Base-by-base conservation (phyloP, 1,140 invertebrate species). In the Arion vulgaris region DNA sequence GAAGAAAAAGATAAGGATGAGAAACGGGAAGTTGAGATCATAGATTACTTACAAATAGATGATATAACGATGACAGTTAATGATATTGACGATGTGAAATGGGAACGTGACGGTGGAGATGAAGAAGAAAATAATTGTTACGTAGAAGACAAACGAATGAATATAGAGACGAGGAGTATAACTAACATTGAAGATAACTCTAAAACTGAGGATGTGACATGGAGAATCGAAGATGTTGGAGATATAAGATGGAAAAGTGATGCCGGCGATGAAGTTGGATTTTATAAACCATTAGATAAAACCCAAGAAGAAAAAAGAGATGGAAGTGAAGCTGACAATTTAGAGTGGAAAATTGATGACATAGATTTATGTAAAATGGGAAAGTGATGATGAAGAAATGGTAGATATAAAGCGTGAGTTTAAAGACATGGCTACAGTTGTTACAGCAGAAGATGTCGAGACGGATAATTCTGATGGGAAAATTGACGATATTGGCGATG, bases 341-440 rank as follows among this genome's bases (percentile, higher is more conserved):
- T 34, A 32, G 62, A 32, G 19, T 66, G 62, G 62, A 66, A 34
- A 49, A 19, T 73, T 73, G 71, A 73, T 26, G 41, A 73, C n/a
- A 73, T 73, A 41, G 71, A 23, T 5, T n/a, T 15, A 39, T 73
- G 71, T 39, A 26, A 39, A 41, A 41, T 39, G 38, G 71, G 71
- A 73, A 26, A 57, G 45, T 28, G 45, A 53, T 57, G 34, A 77
- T 4, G 75, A 77, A 53, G 13, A 41, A 23, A 36, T 7, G 34
- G 73, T 5, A 39, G 73, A 75, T 45, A 45, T 5, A 45, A 5
- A 15, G 5, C 41, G 5, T 7, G 41, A 45, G 15, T 5, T 15
- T 7, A 45, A 15, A 45, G 41, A 45, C 15, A 15, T 7, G 15
- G 41, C 41, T 45, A 15, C 41, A 7, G 41, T 45, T 45, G 41